Percentiles rank a stretch among this genome's conserved stretches.
Conservation (phyloP, 1,140 invertebrate genomes). For the Mycetomoellerius zeteki region DNA sequence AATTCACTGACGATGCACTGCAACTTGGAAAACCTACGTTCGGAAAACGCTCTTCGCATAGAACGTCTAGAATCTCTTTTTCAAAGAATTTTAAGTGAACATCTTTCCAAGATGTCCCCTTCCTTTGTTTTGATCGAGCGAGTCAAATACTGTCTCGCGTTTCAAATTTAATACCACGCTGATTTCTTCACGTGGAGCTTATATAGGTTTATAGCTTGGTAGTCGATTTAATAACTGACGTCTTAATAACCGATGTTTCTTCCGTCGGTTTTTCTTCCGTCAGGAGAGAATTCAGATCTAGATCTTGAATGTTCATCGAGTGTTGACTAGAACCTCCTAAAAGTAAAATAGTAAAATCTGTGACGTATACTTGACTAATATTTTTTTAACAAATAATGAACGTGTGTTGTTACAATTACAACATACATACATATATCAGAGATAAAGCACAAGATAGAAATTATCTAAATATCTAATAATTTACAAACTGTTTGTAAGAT, state of each 20-base stretch:
- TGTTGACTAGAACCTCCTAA: slow-evolving; percentile 83
- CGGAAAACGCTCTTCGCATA: slow-evolving; percentile 3
- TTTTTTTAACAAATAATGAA: background rate
- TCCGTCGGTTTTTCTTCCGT: slow-evolving; percentile 77
- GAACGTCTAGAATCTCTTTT: slow-evolving; percentile 15
- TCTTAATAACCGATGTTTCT: slow-evolving; percentile 46
- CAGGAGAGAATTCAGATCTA: slow-evolving; percentile 84
- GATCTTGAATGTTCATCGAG: slow-evolving; percentile 80
- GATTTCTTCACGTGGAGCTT: slow-evolving; percentile 67
- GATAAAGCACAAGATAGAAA: slow-evolving; percentile 57
- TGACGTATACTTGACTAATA: background rate
- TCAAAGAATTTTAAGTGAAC: slow-evolving; percentile 57
- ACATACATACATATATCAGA: background rate
- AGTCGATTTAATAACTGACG: background rate
- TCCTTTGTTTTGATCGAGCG: slow-evolving; percentile 58
- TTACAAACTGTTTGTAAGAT: background rate
- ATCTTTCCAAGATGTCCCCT: slow-evolving; percentile 82
- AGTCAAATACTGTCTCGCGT: slow-evolving; percentile 59
- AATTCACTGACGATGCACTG: background rate
- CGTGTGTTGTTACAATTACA: no score
- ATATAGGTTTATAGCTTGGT: slow-evolving; percentile 60
- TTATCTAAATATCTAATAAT: background rate
- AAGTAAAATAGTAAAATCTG: background rate
- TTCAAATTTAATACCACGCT: slow-evolving; percentile 71
- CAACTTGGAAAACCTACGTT: background rate